A percentile compares a stretch with the other conserved stretches of the same genome.
Evolutionary conservation across 2,113 vertebrate species (phyloP).

Genomic region (Orycteropus afer): DNA sequence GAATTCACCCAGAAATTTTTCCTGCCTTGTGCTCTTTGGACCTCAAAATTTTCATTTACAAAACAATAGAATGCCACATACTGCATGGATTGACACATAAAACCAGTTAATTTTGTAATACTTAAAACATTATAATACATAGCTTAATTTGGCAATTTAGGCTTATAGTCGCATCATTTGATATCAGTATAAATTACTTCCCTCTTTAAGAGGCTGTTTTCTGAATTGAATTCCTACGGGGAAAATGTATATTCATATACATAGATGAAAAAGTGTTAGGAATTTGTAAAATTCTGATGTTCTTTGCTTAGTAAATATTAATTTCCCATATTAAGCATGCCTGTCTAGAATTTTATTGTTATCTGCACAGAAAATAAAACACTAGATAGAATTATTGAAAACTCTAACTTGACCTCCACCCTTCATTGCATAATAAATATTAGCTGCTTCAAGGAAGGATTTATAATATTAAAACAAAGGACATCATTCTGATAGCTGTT

Average conservation of each 20-base stretch:
- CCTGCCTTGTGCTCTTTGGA: not conserved
- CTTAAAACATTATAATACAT: not conserved
- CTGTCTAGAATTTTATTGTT: slow-evolving; percentile 11
- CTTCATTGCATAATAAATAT: not conserved
- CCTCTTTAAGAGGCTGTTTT: not conserved
- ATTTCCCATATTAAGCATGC: not conserved
- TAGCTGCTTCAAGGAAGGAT: slow-evolving; percentile 48
- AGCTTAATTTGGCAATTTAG: not conserved
- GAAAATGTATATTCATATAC: not conserved
- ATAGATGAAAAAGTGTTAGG: not conserved
- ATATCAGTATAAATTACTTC: not conserved
- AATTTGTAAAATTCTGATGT: not conserved
- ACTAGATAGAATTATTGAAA: slow-evolving; percentile 11
- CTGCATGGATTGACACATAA: not conserved
- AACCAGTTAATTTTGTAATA: not conserved
- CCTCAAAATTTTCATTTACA: not conserved
- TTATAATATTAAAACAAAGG: slow-evolving; percentile 72
- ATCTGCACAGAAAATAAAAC: slow-evolving; percentile 38
- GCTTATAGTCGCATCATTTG: not conserved
- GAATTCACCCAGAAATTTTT: not conserved
- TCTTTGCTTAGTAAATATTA: slow-evolving; percentile 10
- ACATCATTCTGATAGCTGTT: slow-evolving; percentile 50
- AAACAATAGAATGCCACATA: not conserved
- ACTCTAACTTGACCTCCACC: not conserved
- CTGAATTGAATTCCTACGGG: not conserved